Evolutionary conservation across 2,888 invertebrate genomes (phyloP), one percentile per base, ranked within the genome.

Genomic region (Aproaerema taeniolella): DNA sequence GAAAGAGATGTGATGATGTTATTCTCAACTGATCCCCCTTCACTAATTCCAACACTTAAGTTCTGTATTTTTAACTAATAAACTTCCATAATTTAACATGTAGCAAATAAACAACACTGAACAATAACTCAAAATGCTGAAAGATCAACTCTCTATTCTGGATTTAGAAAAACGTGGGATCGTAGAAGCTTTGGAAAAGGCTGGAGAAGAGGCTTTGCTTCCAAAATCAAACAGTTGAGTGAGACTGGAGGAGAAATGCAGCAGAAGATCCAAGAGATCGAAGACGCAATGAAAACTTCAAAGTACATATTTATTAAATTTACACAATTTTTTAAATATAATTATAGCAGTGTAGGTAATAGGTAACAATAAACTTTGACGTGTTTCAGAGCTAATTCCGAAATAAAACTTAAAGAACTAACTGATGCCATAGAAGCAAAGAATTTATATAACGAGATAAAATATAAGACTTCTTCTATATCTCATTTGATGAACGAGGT

Each of bases 401-500:
- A 53, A 4, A 28, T 39, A 11, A 53, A 55, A 31, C 45, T 53
- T 2, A 41, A 46, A 9, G 55, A 61, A 16, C 39, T 63, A 0
- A 40, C 42, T 1, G 16, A 16, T 0, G 31, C 41, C 13, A 44
- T 55, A 8, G 42, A 51, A 15, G 24, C 25, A 0, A 55, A 58
- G 33, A 55, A 63, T n/a, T n/a, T n/a, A n/a, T n/a, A n/a, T 10
- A 54, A 55, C 14, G 69, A 69, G 6, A 41, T 68, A 11, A 56
- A 59, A 37, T 49, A 47, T 0, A 64, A 65, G 20, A 53, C 59
- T 0, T 44, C 48, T 1, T 55, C 67, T 2, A 62, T 69, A 35
- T 50, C 50, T 10, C 54, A 60, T 7, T 53, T 76, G 9, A 70
- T 67, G 64, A 53, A 57, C 0, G 66, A 73, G 24, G 51, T 72